Percentiles rank a stretch among this genome's conserved stretches.
phyloP scores from a whole-genome alignment of 2,888 invertebrate genomes.

The Drosophila incognita region DNA sequence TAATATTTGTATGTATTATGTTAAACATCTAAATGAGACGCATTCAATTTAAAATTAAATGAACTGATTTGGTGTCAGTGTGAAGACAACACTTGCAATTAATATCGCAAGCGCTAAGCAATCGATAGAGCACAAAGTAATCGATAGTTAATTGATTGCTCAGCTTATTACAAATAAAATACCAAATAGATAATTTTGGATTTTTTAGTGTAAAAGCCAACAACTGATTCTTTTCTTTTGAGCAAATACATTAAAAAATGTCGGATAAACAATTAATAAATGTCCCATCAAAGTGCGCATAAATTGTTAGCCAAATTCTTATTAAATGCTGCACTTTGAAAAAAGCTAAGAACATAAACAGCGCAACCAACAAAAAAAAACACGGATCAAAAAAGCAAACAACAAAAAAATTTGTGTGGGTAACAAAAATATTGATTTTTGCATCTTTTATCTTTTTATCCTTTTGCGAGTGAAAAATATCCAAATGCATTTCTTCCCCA shows the following conservation, averaged over 20 bases:
- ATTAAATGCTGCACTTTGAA: slow-evolving; percentile 11
- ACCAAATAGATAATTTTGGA: slow-evolving; percentile 18
- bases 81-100: background rate
- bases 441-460: background rate
- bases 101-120: background rate
- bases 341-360: background rate
- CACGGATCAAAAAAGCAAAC: background rate
- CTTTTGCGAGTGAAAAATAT: slow-evolving; percentile 12
- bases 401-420: slow-evolving; percentile 16
- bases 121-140: background rate
- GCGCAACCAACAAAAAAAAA: background rate
- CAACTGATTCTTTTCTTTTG: slow-evolving; percentile 38
- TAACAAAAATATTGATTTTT: slow-evolving; percentile 44
- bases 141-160: background rate
- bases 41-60: background rate
- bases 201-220: slow-evolving; percentile 34
- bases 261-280: slow-evolving; percentile 56
- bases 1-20: background rate
- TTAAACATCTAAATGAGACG: background rate
- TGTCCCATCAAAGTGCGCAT: slow-evolving; percentile 21
- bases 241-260: slow-evolving; percentile 51
- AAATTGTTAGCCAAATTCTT: slow-evolving; percentile 3
- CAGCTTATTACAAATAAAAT: slow-evolving; percentile 3
- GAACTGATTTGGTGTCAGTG: background rate
- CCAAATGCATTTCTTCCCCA: background rate